phyloP scores from a whole-genome alignment of 2,113 vertebrate genomes.

The Zosterops pallidus region DNA sequence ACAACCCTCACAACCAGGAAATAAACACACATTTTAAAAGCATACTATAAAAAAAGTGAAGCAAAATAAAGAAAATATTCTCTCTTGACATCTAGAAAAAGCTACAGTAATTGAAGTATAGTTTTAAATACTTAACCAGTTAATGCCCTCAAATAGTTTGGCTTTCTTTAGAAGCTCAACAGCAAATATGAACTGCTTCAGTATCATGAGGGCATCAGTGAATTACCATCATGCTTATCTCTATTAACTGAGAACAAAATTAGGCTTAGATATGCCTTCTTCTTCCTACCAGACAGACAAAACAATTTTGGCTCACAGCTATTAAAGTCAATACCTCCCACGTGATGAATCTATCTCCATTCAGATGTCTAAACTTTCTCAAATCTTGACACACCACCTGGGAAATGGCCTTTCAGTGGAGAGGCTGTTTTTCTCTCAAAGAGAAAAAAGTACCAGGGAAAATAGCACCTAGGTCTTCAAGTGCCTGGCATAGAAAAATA shows the following conservation, averaged over 20 bases:
- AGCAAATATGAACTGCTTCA: neutral
- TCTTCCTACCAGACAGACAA: neutral
- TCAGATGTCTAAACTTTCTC: neutral
- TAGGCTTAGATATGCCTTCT: neutral
- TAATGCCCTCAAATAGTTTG: neutral
- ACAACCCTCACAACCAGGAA: neutral
- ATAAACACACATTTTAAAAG: neutral
- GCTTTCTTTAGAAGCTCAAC: neutral
- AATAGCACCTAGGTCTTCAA: neutral
- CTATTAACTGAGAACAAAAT: neutral
- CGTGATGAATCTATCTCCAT: neutral
- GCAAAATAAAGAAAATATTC: neutral
- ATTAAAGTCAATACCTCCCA: neutral
- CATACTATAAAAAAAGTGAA: neutral
- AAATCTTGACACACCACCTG: neutral
- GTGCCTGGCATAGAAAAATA: neutral
- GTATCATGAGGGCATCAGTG: neutral
- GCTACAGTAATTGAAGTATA: neutral
- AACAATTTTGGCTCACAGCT: neutral
- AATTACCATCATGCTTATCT: neutral
- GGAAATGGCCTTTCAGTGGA: neutral
- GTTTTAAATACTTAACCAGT: neutral
- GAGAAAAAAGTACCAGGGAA: neutral
- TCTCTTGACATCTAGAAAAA: neutral
- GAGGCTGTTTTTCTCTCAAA: neutral